These are phyloP conservation scores for Selenia dentaria DNA, from an alignment of 2,888 invertebrate genomes.

Conservation along the genomic window DNA sequence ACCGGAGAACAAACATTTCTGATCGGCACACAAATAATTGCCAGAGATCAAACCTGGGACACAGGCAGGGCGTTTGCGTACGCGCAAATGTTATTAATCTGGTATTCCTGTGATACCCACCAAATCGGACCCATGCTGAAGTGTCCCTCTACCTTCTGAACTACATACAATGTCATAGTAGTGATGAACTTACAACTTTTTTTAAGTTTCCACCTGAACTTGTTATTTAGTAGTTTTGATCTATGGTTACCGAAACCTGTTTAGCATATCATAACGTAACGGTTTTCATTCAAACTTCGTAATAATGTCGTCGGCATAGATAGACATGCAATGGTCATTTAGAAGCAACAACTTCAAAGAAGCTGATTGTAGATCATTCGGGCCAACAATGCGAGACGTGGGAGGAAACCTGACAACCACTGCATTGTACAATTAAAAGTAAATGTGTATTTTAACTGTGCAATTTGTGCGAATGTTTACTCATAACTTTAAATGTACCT, in stretches of 20 bases:
- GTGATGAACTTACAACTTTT: too few species aligned
- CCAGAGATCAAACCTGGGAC: too few species aligned
- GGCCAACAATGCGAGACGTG: conserved; percentile 54
- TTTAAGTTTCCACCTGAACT: too few species aligned
- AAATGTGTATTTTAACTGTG: conserved; percentile 29
- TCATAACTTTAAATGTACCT: conserved; percentile 12
- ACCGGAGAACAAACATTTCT: too few species aligned
- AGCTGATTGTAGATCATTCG: conserved; percentile 56
- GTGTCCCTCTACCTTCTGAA: too few species aligned
- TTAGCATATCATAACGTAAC: conserved; percentile 16
- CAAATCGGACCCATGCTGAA: too few species aligned
- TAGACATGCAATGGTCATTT: conserved; percentile 47
- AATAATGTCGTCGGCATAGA: conserved; percentile 27
- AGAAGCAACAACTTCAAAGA: conserved; percentile 19
- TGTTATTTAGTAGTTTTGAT: too few species aligned
- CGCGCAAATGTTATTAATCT: too few species aligned
- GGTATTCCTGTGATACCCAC: too few species aligned
- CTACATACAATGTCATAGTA: too few species aligned
- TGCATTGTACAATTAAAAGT: conserved; percentile 48
- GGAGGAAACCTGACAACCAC: conserved; percentile 37
- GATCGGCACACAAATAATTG: too few species aligned
- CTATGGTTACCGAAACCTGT: conserved; percentile 7
- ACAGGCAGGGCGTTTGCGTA: too few species aligned
- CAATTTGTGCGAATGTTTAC: conserved; percentile 33
- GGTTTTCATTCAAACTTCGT: conserved; percentile 17